Base-by-base conservation (phyloP, 2,888 invertebrate species). In the Agriopis leucophaearia region DNA sequence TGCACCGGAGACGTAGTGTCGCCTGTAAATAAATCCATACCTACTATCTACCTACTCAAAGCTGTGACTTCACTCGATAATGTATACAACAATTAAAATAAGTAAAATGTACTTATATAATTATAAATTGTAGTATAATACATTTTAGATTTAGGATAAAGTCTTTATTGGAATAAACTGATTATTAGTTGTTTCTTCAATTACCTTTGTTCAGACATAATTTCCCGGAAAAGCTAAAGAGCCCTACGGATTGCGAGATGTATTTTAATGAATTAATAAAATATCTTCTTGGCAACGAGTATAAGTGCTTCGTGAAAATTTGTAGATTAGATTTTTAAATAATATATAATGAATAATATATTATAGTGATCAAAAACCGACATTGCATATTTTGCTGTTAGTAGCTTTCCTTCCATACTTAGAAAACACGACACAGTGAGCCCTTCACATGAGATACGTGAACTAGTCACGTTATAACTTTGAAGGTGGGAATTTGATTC, bases 1-100 rank as follows among this genome's bases (percentile, higher is more conserved):
- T 85, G 82, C 85, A 85, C 82, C 83, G 83, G 82, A 82, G 79
- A 74, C 75, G 73, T 51, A 77, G 81, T 80, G 80, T 72, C 62
- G 63, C 62, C 72, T 75, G 79, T 79, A 78, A 81, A 83, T 82
- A 82, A 81, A 81, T 84, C 78, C 74, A 77, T 79, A 54, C 52
- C 50, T 45, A 44, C 36, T 47, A 10, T 10, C 12, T 27, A 27
- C 42, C 54, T 60, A 54, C 13, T 13, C 13, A 4, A 40, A 47
- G 6, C 35, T 18, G 54, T 35, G 42, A 55, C 59, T 59, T 65
- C 38, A 48, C 59, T 44, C 27, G 45, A 52, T 15, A 18, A 51
- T 51, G 8, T 51, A 38, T 6, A 35, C 27, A 27, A 27, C 27
- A 27, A 27, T 5, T 27, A 27, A 27, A 27, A 27, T 5, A 27